These are phyloP conservation scores for Heteronetta atricapilla DNA, from an alignment of 2,113 vertebrate species.

Conservation along the genomic window DNA sequence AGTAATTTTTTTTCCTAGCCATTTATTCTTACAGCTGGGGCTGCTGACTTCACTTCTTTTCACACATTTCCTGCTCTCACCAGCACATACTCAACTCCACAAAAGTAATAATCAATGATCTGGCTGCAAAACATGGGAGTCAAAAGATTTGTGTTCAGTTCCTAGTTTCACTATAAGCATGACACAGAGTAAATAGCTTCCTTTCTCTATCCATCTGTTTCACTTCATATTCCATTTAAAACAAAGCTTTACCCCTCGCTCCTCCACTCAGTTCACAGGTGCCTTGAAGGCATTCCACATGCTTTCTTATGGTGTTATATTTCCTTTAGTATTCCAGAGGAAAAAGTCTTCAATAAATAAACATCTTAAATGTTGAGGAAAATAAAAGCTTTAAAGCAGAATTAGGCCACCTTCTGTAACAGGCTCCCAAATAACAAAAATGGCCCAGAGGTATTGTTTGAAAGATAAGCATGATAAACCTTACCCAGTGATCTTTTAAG, in stretches of 20 bases:
- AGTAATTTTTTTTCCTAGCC: not conserved
- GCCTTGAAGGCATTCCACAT: not conserved
- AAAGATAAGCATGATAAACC: not conserved
- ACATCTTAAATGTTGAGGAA: not conserved
- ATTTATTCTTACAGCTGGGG: not conserved
- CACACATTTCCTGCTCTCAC: not conserved
- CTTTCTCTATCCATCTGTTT: not conserved
- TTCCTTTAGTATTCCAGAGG: not conserved
- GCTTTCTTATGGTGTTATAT: not conserved
- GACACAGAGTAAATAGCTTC: not conserved
- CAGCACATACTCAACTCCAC: fast-evolving
- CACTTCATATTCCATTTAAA: not conserved
- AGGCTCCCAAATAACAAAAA: not conserved
- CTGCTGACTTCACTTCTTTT: not conserved
- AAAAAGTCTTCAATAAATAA: not conserved
- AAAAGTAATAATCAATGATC: not conserved
- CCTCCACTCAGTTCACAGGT: not conserved
- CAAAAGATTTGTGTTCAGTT: not conserved
- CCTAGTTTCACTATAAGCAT: not conserved
- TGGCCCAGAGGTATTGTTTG: not conserved
- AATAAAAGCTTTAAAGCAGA: not conserved
- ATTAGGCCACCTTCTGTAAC: not conserved
- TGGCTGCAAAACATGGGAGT: not conserved
- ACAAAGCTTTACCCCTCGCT: not conserved
- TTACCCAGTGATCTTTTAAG: not conserved